Base-by-base conservation (phyloP, 2,113 vertebrate species). In the Trinectes maculatus region DNA sequence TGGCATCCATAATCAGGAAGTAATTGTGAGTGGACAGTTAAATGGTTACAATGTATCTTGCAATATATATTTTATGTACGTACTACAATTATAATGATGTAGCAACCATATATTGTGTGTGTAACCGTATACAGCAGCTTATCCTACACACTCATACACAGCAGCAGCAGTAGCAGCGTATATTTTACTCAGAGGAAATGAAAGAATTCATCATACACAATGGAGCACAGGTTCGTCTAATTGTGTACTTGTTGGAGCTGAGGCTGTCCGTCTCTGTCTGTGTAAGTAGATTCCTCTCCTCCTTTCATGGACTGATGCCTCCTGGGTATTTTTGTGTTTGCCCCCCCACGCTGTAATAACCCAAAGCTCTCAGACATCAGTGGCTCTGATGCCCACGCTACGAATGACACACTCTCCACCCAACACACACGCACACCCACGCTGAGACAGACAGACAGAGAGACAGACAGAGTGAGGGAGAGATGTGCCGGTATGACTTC, bases 121-220 rank as follows among this genome's bases (percentile, higher is more conserved):
- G n/a, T n/a, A n/a, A n/a, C n/a, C n/a, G n/a, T n/a, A n/a, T n/a
- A n/a, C n/a, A n/a, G n/a, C n/a, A n/a, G n/a, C n/a, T n/a, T n/a
- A n/a, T n/a, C n/a, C n/a, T n/a, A 46, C 48, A 37, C 34, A 21
- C 33, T 44, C 54, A 24, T n/a, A n/a, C n/a, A n/a, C n/a, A n/a
- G n/a, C 40, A 71, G 29, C 36, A 56, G 13, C 56, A 51, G 22
- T 28, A 55, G 42, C 15, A 52, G 40, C 18, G n/a, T n/a, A 73
- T 57, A 85, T 85, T 88, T 69, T 51, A 24, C 88, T 88, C 16
- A 43, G 16, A 28, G 59, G 43, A 85, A 89, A 87, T 86, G 84
- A 92, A 88, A 88, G 47, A 82, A 92, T 92, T 89, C 74, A 68
- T 92, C 91, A 89, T 79, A 73, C n/a, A 57, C 58, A 59, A 13